Conservation (phyloP, 2,888 invertebrate genomes). For the Philereme transversata region DNA sequence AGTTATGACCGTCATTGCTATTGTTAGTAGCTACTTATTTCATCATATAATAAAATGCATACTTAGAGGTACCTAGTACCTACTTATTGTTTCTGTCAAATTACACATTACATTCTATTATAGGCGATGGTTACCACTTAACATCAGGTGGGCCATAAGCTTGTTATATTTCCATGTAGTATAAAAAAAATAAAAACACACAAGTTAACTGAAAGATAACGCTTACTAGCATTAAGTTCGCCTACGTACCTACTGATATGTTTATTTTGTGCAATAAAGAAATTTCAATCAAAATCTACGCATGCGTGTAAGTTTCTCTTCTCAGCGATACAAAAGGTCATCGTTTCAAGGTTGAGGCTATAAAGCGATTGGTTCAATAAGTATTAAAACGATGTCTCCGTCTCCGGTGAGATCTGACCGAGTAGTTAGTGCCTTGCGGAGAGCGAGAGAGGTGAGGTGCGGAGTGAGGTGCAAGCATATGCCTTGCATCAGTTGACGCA, state of each 20-base stretch:
- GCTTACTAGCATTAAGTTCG: too few species aligned
- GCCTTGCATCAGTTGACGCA: slow-evolving; percentile 78
- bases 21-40: slow-evolving; percentile 1
- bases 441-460: slow-evolving; percentile 42
- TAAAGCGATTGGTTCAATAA: slow-evolving; percentile 56
- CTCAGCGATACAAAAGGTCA: slow-evolving; percentile 51
- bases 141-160: too few species aligned
- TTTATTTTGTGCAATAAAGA: too few species aligned
- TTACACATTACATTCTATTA: slow-evolving; percentile 5
- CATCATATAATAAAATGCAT: neutral
- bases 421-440: slow-evolving; percentile 44
- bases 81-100: too few species aligned
- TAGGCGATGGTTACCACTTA: slow-evolving; percentile 1
- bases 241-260: too few species aligned
- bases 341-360: slow-evolving; percentile 59
- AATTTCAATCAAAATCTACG: neutral
- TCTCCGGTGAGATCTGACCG: slow-evolving; percentile 50
- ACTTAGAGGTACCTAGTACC: too few species aligned
- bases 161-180: too few species aligned
- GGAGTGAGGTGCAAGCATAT: slow-evolving; percentile 63
- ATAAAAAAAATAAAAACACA: too few species aligned
- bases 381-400: slow-evolving; percentile 46
- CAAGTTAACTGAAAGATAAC: too few species aligned
- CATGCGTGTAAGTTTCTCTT: slow-evolving; percentile 42
- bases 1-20: neutral